phyloP scores from a whole-genome alignment of 2,888 invertebrate genomes.

The Syrista parreyssii region DNA sequence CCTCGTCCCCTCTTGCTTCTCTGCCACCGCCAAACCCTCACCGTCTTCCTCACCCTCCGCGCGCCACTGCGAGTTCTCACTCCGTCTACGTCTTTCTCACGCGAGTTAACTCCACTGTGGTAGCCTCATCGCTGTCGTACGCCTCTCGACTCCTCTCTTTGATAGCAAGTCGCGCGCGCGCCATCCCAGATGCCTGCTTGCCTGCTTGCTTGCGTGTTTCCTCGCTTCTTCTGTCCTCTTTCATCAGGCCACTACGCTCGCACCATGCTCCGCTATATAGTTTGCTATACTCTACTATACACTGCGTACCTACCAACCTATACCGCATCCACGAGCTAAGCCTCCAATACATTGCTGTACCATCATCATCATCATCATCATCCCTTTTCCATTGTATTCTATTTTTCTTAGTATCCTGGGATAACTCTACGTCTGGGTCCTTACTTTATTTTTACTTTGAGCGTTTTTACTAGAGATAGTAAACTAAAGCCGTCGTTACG shows the following conservation, averaged over 20 bases:
- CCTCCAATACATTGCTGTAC: not conserved
- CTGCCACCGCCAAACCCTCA: slow-evolving; percentile 1
- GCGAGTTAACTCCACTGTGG: not conserved
- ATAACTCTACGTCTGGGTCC: not conserved
- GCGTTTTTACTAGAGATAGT: not conserved
- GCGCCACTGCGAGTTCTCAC: slow-evolving; percentile 10
- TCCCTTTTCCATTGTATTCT: not conserved
- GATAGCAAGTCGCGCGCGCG: slow-evolving; percentile 32
- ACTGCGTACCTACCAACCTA: not conserved
- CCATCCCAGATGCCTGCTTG: slow-evolving; percentile 43
- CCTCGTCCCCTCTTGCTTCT: slow-evolving; percentile 29
- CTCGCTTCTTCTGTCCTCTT: not conserved
- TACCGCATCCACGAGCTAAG: not conserved
- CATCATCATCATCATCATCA: not conserved
- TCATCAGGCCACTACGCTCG: not conserved
- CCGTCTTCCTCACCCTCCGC: slow-evolving; percentile 1
- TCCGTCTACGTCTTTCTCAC: not conserved
- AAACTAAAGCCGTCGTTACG: not conserved
- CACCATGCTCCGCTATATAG: not conserved
- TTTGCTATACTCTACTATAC: not conserved
- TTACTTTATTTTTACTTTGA: not conserved
- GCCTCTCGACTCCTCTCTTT: not conserved
- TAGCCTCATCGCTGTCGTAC: not conserved
- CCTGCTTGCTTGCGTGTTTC: not conserved
- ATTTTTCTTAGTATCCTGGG: not conserved